Evolutionary conservation across 2,113 vertebrate species (phyloP).

Genomic region (Entosphenus tridentatus): DNA sequence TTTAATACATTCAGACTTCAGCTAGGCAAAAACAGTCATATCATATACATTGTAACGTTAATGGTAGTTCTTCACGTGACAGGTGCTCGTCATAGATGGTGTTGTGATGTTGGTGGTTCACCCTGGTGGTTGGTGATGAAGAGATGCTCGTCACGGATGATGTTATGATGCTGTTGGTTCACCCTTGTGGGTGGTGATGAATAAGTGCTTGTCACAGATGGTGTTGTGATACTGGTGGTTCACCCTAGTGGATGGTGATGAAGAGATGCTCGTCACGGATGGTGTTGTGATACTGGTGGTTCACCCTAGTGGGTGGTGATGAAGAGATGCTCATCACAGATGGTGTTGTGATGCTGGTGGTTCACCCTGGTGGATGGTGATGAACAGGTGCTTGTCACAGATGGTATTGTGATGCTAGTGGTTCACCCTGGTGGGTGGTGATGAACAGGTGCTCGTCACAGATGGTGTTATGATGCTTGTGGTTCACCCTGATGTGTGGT

Average conservation of each 20-base stretch:
- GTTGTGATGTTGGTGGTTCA: too few species aligned
- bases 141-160: too few species aligned
- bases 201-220: too few species aligned
- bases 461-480: not conserved
- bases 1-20: too few species aligned
- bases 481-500: constrained; percentile 79
- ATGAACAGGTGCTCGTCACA: constrained; percentile 83
- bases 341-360: not conserved
- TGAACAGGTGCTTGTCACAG: constrained; percentile 17
- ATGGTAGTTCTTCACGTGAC: too few species aligned
- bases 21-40: too few species aligned
- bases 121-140: too few species aligned
- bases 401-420: not conserved
- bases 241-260: constrained; percentile 91
- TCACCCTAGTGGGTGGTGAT: constrained; percentile 92
- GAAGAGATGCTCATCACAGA: constrained; percentile 66
- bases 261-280: constrained; percentile 12
- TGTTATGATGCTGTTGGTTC: too few species aligned
- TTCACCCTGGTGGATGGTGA: constrained; percentile 86
- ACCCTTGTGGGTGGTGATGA: too few species aligned
- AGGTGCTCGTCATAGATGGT: too few species aligned
- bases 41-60: too few species aligned
- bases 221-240: constrained; percentile 9
- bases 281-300: not conserved
- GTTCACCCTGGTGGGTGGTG: constrained; percentile 79